Evolutionary conservation across 2,113 vertebrate genomes (phyloP), one percentile per base, ranked within the genome.

Genomic region (Solea solea): DNA sequence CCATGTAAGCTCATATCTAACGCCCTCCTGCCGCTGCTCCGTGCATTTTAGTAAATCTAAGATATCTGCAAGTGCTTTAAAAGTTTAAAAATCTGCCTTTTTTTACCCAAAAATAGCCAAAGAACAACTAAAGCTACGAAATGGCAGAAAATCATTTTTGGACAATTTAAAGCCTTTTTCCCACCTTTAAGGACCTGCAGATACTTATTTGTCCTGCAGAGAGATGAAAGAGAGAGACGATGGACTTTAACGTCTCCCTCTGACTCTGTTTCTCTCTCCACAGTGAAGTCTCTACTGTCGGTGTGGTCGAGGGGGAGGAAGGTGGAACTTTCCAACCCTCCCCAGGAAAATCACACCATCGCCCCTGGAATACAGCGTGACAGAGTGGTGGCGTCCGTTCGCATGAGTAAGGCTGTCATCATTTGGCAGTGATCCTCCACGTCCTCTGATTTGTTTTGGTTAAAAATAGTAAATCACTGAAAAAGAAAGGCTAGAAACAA

Each of bases 361-460:
- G 88, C 90, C 88, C 80, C 68, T 21, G 21, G 81, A 72, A 80
- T 8, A 9, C 81, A 76, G 81, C 73, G 12, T 1, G 12, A 69
- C 14, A 55, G 53, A 11, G 44, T 28, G 40, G 81, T 21, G 83
- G 82, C 56, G 76, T 69, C 40, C 61, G 15, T 61, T 94, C 91
- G 81, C 89, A 85, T 94, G 94, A 94, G 94, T 94, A 94, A 94
- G 93, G 91, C 89, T 90, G 70, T 94, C 94, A 94, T 94, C 94
- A 94, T 34, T 44, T 90, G 91, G 93, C 64, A 11, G 12, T 48
- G 9, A 48, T 13, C 34, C 34, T 34, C 34, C 34, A 34, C 34
- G 34, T 34, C 3, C 34, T 34, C 34, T 34, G 34, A 34, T 34
- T 34, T 34, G 3, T 34, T 34, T 34, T 2, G 3, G 5, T 34